These are phyloP conservation scores for Hirtodrosophila duncani DNA, from an alignment of 2,888 invertebrate species.

Conservation along the genomic window DNA sequence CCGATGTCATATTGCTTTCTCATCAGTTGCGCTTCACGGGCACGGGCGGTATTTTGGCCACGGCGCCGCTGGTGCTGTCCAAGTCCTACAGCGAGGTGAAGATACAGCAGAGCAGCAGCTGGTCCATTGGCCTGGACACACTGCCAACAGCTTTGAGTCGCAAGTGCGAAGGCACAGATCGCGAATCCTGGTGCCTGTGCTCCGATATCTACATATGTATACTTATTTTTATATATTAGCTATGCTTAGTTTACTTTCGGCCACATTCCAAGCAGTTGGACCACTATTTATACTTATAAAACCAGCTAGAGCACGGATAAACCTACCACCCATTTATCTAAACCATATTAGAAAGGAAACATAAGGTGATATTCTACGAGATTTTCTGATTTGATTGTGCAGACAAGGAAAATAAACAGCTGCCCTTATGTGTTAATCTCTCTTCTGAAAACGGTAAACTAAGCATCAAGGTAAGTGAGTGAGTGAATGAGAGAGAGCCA, in stretches of 20 bases:
- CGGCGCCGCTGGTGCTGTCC: slow-evolving; percentile 96
- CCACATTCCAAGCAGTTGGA: slow-evolving; percentile 31
- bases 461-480: no score
- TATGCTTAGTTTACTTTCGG: background rate
- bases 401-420: no score
- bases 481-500: no score
- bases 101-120: slow-evolving; percentile 95
- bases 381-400: no score
- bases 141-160: slow-evolving; percentile 91
- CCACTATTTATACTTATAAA: slow-evolving; percentile 37
- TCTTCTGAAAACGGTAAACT: no score
- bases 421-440: no score
- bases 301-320: slow-evolving; percentile 61
- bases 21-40: slow-evolving; percentile 80
- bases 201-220: slow-evolving; percentile 79
- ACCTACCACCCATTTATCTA: slow-evolving; percentile 31
- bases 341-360: no score
- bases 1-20: slow-evolving; percentile 76
- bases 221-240: background rate
- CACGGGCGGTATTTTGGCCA: slow-evolving; percentile 95
- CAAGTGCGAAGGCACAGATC: slow-evolving; percentile 91
- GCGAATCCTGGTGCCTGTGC: slow-evolving; percentile 95
- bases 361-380: no score
- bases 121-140: slow-evolving; percentile 97
- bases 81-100: slow-evolving; percentile 99